Evolutionary conservation across 2,888 invertebrate genomes (phyloP), one percentile per base, ranked within the genome.

Genomic region (Drosophila helvetica): DNA sequence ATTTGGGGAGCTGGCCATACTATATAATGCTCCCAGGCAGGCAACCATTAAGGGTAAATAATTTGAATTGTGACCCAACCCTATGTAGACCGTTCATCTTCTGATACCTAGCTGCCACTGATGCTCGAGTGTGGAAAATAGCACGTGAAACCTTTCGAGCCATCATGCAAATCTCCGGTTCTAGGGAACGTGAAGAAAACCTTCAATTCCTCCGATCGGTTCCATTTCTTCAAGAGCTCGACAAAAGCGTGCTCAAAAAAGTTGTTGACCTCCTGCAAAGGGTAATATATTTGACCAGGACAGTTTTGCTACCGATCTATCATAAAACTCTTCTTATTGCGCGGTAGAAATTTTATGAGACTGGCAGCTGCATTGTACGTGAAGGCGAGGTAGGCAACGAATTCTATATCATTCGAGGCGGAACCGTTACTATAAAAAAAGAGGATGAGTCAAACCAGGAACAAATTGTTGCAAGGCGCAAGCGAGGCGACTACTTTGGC

Each of bases 1-100:
- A 72, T 94, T 98, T 93, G 98, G 99, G 1, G 99, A 99, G 93
- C 93, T 99, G 56, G 98, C 98, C 9, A 95, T 99, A 79, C 93
- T 99, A 30, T 98, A 99, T 92, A 98, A 98, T 92, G 98, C 98
- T 43, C 97, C 96, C 88, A 93, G 98, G 75, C 96, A 97, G 77
- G 98, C 98, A 0, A 96, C 97, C 0, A 96, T 98, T 68, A 93
- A 94, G 92, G 96, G 97, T 96, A 92, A 67, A 27, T 50, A 27
- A 5, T 9, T 6, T 4, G 10, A 12, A 1, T 0, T 30, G 6
- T 18, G 8, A 7, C 19, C n/a, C 6, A 2, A 22, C 0, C 25
- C 7, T 1, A 7, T 25, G 25, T 25, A 6, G 15, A 45, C 18
- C 27, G 10, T 33, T 10, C 9, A 3, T 22, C n/a, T 22, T 27